Percentiles rank a stretch among this genome's conserved stretches.
phyloP scores from a whole-genome alignment of 2,888 invertebrate genomes.

The Strigamia transsilvanica region DNA sequence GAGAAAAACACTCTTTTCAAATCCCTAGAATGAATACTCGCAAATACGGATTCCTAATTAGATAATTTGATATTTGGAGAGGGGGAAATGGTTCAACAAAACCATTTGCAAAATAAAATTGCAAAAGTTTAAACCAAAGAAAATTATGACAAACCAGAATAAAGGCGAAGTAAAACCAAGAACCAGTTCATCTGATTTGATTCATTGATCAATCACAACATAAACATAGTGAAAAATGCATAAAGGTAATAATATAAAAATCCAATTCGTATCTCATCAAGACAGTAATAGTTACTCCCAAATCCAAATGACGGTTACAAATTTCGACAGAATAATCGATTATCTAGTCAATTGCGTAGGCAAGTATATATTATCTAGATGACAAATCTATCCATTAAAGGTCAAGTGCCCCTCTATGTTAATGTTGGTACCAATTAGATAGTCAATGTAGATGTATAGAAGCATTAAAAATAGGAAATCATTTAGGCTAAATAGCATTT shows the following conservation, averaged over 20 bases:
- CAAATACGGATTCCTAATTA: slow-evolving; percentile 18
- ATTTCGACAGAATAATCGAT: neutral
- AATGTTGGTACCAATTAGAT: too few relatives aligned
- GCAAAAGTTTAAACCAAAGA: neutral
- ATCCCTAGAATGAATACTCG: neutral
- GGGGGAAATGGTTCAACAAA: neutral
- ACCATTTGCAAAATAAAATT: neutral
- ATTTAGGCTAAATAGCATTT: too few relatives aligned
- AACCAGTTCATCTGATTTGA: neutral
- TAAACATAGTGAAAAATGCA: neutral
- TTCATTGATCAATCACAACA: neutral
- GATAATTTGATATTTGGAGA: slow-evolving; percentile 23
- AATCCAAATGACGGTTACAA: neutral
- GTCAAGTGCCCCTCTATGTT: too few relatives aligned
- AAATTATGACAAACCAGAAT: neutral
- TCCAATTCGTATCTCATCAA: neutral
- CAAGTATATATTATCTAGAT: too few relatives aligned
- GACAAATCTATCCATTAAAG: too few relatives aligned
- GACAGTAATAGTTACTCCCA: neutral
- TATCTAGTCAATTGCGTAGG: neutral
- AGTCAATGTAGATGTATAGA: too few relatives aligned
- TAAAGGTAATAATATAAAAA: slow-evolving; percentile 34
- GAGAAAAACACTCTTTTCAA: neutral
- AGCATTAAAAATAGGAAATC: too few relatives aligned
- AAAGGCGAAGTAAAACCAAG: neutral